Percentiles rank a stretch among this genome's conserved stretches.
Evolutionary conservation across 1,140 invertebrate genomes (phyloP).

Genomic region (Ips nitidus): DNA sequence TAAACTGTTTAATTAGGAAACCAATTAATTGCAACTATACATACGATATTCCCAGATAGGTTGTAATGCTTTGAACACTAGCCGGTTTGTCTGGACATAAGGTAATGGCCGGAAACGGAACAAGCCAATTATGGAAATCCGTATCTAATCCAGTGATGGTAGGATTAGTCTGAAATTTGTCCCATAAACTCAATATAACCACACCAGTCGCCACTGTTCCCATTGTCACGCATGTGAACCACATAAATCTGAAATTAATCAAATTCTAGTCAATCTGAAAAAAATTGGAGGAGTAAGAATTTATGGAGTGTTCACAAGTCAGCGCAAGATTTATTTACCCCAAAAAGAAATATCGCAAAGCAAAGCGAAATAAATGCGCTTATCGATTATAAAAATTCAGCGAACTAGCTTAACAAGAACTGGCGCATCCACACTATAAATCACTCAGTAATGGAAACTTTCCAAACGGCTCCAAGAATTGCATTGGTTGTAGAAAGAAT

Average conservation of each 20-base stretch:
- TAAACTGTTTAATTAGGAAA: too few species aligned
- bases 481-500: too few species aligned
- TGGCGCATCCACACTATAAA: too few species aligned
- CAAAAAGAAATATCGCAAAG: too few species aligned
- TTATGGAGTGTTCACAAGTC: too few species aligned
- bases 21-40: background rate
- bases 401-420: too few species aligned
- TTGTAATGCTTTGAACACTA: slow-evolving; percentile 53
- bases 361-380: too few species aligned
- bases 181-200: slow-evolving; percentile 72
- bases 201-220: slow-evolving; percentile 66
- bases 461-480: too few species aligned
- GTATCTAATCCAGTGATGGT: slow-evolving; percentile 75
- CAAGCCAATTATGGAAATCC: slow-evolving; percentile 74
- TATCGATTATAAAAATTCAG: too few species aligned
- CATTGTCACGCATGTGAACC: slow-evolving; percentile 69
- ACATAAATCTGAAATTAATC: slow-evolving; percentile 63
- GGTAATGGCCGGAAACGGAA: slow-evolving; percentile 69
- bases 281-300: background rate
- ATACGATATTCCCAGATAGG: slow-evolving; percentile 42
- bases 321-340: too few species aligned
- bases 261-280: background rate
- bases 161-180: slow-evolving; percentile 77
- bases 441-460: too few species aligned
- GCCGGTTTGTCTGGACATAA: slow-evolving; percentile 58